A percentile compares a stretch with the other conserved stretches of the same genome.
Conservation (phyloP, 2,888 invertebrate genomes). For the Panzeria rudis region DNA sequence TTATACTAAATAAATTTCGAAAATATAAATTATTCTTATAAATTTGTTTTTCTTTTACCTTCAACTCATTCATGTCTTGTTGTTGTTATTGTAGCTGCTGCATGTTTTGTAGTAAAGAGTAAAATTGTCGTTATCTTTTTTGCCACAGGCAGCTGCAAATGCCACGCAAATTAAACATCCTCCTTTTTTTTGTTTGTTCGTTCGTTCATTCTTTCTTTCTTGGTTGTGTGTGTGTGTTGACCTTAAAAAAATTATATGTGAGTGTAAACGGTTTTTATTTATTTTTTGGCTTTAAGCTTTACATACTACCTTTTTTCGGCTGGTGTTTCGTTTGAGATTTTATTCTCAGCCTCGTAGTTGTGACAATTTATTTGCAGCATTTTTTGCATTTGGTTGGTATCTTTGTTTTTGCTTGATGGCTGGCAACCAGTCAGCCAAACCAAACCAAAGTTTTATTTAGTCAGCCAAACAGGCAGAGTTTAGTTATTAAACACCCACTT, state of each 20-base stretch:
- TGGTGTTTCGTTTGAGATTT: slow-evolving; percentile 45
- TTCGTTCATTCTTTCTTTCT: slow-evolving; percentile 7
- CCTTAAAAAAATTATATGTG: slow-evolving; percentile 51
- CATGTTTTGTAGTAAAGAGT: slow-evolving; percentile 52
- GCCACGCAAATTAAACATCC: slow-evolving; percentile 82
- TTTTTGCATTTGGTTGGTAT: slow-evolving; percentile 1
- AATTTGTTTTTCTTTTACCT: slow-evolving; percentile 53
- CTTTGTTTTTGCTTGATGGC: slow-evolving; percentile 58
- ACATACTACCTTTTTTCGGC: slow-evolving; percentile 53
- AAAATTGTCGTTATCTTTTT: slow-evolving; percentile 81
- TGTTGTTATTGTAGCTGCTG: slow-evolving; percentile 33
- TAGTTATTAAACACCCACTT: slow-evolving; percentile 82
- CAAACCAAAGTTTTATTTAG: slow-evolving; percentile 40
- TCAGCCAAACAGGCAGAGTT: slow-evolving; percentile 49
- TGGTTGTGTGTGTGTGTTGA: slow-evolving; percentile 57
- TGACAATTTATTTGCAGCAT: slow-evolving; percentile 64
- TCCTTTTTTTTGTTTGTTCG: slow-evolving; percentile 73
- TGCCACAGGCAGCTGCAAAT: slow-evolving; percentile 82
- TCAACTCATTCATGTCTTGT: slow-evolving; percentile 38
- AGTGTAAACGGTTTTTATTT: slow-evolving; percentile 41
- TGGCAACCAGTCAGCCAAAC: slow-evolving; percentile 61
- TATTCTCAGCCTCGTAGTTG: slow-evolving; percentile 39
- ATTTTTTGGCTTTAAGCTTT: slow-evolving; percentile 65
- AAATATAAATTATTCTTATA: slow-evolving; percentile 44
- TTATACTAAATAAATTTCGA: slow-evolving; percentile 48